Evolutionary conservation across 2,113 vertebrate species (phyloP).

Genomic region (Nematolebias whitei): DNA sequence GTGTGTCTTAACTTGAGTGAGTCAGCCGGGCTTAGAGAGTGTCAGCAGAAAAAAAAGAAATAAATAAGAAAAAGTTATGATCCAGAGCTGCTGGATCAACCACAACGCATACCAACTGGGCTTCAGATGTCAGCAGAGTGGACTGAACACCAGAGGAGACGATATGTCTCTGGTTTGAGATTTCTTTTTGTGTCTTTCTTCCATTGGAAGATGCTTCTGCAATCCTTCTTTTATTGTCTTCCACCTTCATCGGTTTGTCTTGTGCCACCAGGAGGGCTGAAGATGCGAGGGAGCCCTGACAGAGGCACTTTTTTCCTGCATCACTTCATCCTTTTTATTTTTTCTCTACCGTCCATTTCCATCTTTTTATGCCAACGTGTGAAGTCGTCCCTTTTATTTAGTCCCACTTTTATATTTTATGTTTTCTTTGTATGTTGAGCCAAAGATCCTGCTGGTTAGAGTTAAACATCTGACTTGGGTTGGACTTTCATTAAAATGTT

Average conservation of each 20-base stretch:
- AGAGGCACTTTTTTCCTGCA: conserved; percentile 19
- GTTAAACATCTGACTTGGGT: neutral
- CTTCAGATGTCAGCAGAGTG: conserved; percentile 1
- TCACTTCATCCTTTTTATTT: conserved; percentile 13
- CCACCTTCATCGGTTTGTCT: conserved; percentile 36
- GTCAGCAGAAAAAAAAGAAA: conserved; percentile 5
- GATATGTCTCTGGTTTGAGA: conserved; percentile 9
- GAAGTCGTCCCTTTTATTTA: conserved; percentile 1
- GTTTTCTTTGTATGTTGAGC: neutral
- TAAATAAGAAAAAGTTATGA: neutral
- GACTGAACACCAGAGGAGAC: conserved; percentile 8
- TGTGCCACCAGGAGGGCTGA: conserved; percentile 21
- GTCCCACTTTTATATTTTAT: neutral
- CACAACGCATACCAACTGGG: conserved; percentile 4
- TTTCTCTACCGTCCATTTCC: conserved; percentile 5
- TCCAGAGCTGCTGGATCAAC: conserved; percentile 27
- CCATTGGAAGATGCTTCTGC: conserved; percentile 22
- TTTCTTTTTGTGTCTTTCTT: neutral
- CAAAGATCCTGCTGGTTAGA: conserved; percentile 1
- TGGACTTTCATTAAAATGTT: neutral
- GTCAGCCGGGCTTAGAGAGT: conserved; percentile 4
- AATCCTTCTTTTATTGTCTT: conserved; percentile 48
- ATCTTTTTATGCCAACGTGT: neutral
- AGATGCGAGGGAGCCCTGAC: conserved; percentile 17
- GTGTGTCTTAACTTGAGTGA: conserved; percentile 6